A percentile compares a stretch with the other conserved stretches of the same genome.
phyloP scores from a whole-genome alignment of 2,888 invertebrate species.

The Trachelus tabidus region DNA sequence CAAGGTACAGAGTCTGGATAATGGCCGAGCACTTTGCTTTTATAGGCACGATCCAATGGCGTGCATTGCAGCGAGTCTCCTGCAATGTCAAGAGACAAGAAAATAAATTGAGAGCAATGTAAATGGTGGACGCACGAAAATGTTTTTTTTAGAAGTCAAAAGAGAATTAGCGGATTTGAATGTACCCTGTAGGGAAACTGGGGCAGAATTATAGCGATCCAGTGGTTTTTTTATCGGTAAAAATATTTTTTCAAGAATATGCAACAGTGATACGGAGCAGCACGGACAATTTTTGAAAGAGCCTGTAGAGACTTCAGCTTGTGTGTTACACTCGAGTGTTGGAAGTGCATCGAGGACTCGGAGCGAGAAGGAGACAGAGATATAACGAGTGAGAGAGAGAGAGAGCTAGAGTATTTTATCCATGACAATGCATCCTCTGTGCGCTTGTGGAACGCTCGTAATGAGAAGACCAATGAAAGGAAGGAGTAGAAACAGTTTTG shows the following conservation, averaged over 20 bases:
- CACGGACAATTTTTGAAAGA: not conserved
- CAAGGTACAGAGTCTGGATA: conserved; percentile 92
- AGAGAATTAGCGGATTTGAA: not conserved
- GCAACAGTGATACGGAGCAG: not conserved
- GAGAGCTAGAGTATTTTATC: not conserved
- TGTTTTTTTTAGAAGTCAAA: not conserved
- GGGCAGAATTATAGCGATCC: not conserved
- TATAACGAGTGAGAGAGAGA: not conserved
- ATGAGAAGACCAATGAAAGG: not conserved
- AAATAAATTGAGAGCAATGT: not conserved
- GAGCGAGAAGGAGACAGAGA: not conserved
- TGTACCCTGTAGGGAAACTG: not conserved
- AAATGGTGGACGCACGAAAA: not conserved
- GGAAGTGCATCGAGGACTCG: not conserved
- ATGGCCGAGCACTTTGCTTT: conserved; percentile 92
- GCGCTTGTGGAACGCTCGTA: not conserved
- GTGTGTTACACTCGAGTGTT: not conserved
- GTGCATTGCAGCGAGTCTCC: conserved; percentile 89
- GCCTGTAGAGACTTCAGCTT: not conserved
- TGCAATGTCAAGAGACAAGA: conserved; percentile 55
- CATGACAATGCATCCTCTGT: not conserved
- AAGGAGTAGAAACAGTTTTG: not conserved
- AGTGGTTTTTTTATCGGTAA: not conserved
- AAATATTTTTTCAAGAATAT: not conserved
- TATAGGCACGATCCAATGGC: conserved; percentile 94